Evolutionary conservation across 2,113 vertebrate genomes (phyloP), one percentile per base, ranked within the genome.

Genomic region (Telmatochromis sp.): DNA sequence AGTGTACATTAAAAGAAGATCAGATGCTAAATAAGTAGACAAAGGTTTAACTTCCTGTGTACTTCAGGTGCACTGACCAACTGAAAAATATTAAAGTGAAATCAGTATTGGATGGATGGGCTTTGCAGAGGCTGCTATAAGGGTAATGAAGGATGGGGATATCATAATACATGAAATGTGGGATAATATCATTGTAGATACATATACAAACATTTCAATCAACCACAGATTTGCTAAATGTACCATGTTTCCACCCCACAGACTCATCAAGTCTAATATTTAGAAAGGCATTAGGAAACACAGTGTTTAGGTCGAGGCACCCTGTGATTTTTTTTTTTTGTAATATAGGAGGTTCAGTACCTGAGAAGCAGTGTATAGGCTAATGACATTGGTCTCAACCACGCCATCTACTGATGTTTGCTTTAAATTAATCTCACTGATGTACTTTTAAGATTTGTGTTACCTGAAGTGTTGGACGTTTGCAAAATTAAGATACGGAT

Each of bases 271-370:
- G 28, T 51, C 47, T 80, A 60, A 71, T 80, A 19, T 91, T 89
- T 12, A 37, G 21, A 60, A 91, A 87, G 82, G 81, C 65, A 82
- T 83, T 42, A 57, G 26, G 57, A 84, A 81, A 78, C 78, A 92
- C 89, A 93, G 82, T 55, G 45, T 90, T 94, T 82, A 86, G 87
- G 84, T 85, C 8, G 86, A 95, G 92, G 93, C 94, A 95, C 73
- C 83, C 58, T 60, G 78, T 89, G 90, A 90, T 82, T 85, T 87
- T 17, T 42, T 28, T 28, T 12, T 47, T 75, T 82, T 54, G 28
- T 23, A 31, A 71, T 55, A 80, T 19, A 13, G 45, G 84, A 45
- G 75, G 21, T 47, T 86, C 60, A 58, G 33, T 90, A 92, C 93
- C 92, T 93, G 92, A 92, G 91, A 91, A 82, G 50, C 57, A 80